These are phyloP conservation scores for Blennius ocellaris DNA, from an alignment of 2,113 vertebrate species.

Conservation along the genomic window DNA sequence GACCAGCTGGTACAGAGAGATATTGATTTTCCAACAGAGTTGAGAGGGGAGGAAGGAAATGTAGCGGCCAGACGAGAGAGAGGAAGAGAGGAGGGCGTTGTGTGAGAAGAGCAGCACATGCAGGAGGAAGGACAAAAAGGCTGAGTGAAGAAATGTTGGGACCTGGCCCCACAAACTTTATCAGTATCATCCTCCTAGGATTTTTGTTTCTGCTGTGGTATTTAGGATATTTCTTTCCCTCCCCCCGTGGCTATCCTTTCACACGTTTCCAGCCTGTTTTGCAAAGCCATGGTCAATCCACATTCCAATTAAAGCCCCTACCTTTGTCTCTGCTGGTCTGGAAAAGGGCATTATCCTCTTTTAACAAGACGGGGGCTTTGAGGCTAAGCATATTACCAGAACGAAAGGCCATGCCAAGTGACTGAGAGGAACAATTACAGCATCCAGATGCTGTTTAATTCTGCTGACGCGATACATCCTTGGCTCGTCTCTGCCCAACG, in stretches of 20 bases:
- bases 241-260: slow-evolving; percentile 23
- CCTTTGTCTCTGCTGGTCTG: slow-evolving; percentile 43
- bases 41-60: slow-evolving; percentile 59
- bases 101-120: slow-evolving; percentile 48
- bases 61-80: slow-evolving; percentile 48
- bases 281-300: slow-evolving; percentile 29
- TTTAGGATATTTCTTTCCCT: slow-evolving; percentile 33
- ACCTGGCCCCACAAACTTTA: slow-evolving; percentile 39
- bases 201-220: slow-evolving; percentile 24
- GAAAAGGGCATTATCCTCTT: slow-evolving; percentile 57
- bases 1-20: slow-evolving; percentile 78
- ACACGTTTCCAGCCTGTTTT: slow-evolving; percentile 13
- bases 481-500: slow-evolving; percentile 12
- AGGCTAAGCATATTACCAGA: slow-evolving; percentile 59
- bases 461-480: slow-evolving; percentile 57
- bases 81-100: slow-evolving; percentile 19
- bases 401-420: slow-evolving; percentile 39
- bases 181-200: slow-evolving; percentile 29
- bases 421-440: slow-evolving; percentile 58
- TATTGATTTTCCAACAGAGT: slow-evolving; percentile 77
- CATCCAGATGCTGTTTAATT: slow-evolving; percentile 53
- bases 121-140: slow-evolving; percentile 43
- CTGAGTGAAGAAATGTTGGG: slow-evolving; percentile 38
- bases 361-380: slow-evolving; percentile 50
- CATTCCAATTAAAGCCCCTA: slow-evolving; percentile 44